phyloP scores from a whole-genome alignment of 2,888 invertebrate species.

The Ophion ventricosus region DNA sequence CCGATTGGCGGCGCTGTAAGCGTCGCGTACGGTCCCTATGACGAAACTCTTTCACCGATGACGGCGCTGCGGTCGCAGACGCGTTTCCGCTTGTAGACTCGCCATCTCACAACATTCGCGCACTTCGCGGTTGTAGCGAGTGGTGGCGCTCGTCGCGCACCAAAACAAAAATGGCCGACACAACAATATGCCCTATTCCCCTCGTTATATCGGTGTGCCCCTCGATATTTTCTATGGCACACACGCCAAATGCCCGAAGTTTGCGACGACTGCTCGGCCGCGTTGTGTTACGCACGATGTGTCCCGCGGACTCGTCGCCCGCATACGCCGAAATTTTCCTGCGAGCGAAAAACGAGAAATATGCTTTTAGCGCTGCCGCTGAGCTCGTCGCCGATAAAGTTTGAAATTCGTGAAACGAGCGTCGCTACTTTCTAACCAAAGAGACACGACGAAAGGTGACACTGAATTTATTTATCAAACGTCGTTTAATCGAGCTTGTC shows the following conservation, averaged over 20 bases:
- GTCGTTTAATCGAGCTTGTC: background rate
- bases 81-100: background rate
- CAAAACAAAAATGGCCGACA: constrained; percentile 82
- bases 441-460: constrained; percentile 73
- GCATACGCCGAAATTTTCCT: constrained; percentile 75
- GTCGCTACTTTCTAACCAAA: constrained; percentile 73
- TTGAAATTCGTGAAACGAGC: constrained; percentile 71
- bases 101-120: background rate
- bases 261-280: constrained; percentile 75
- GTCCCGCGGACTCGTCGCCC: constrained; percentile 74
- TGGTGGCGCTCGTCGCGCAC: constrained; percentile 77
- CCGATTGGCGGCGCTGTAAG: too few species aligned
- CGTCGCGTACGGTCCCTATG: too few species aligned
- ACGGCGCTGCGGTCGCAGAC: background rate
- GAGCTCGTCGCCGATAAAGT: constrained; percentile 69
- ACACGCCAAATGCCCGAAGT: constrained; percentile 79
- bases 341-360: constrained; percentile 74
- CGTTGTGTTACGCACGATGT: constrained; percentile 74
- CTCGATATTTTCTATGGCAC: constrained; percentile 76
- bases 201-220: constrained; percentile 76
- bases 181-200: constrained; percentile 79
- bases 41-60: background rate
- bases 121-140: background rate
- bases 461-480: background rate
- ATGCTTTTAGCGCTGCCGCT: constrained; percentile 66